phyloP scores from a whole-genome alignment of 1,140 invertebrate genomes.

The Orchesella cincta region DNA sequence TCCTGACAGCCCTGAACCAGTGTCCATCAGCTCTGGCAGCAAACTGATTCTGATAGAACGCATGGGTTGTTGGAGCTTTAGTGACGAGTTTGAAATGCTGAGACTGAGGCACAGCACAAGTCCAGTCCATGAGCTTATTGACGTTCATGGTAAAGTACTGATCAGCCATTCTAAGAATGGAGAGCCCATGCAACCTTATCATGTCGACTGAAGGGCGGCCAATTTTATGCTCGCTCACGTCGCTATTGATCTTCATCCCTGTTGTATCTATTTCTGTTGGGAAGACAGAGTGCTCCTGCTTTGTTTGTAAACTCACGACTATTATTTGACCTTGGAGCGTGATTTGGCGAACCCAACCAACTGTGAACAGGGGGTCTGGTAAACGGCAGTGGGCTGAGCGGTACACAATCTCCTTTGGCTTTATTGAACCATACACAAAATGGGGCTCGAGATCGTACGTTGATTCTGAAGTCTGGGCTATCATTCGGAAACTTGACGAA shows the following conservation, averaged over 20 bases:
- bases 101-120: neutral
- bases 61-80: neutral
- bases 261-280: neutral
- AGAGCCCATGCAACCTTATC: neutral
- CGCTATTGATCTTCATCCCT: neutral
- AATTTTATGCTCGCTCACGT: neutral
- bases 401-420: neutral
- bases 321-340: neutral
- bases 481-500: neutral
- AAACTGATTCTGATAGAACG: neutral
- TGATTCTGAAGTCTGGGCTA: neutral
- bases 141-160: neutral
- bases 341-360: neutral
- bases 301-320: neutral
- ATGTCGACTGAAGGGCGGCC: neutral
- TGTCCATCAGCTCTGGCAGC: too few relatives aligned
- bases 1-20: neutral
- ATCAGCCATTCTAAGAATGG: neutral
- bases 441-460: neutral
- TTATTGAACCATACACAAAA: neutral
- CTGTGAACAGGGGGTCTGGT: neutral
- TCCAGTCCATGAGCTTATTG: slow-evolving; percentile 10
- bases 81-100: neutral
- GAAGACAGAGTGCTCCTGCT: neutral
- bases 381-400: neutral